Conservation (phyloP, 37 sponge, comb jelly and placozoan species). For the Ephydatia muelleri region DNA sequence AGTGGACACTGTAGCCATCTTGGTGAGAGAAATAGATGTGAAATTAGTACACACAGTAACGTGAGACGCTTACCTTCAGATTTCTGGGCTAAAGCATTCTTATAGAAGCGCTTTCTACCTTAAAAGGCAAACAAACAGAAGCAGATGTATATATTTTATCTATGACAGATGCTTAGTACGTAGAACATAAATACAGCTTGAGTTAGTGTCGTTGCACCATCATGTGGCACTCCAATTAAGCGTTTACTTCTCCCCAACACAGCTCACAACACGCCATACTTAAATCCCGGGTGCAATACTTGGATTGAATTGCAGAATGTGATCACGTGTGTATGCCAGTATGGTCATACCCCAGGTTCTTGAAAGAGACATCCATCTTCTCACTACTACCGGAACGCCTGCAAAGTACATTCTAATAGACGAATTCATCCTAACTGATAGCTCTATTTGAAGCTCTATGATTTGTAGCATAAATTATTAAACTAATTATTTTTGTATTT, state of each 20-base stretch:
- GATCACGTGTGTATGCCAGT: too few species aligned
- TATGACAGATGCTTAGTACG: too few species aligned
- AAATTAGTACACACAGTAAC: background rate
- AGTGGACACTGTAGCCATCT: slow-evolving; percentile 46
- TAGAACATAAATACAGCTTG: too few species aligned
- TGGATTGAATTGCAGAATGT: too few species aligned
- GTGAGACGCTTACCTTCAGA: slow-evolving; percentile 10
- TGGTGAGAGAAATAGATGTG: background rate
- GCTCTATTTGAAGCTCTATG: background rate
- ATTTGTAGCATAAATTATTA: background rate
- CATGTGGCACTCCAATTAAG: too few species aligned
- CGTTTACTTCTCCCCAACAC: too few species aligned
- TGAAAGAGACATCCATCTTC: background rate
- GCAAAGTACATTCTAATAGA: background rate
- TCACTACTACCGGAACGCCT: background rate
- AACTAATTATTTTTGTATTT: too few species aligned
- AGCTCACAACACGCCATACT: too few species aligned
- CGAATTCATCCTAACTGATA: background rate
- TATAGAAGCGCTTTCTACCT: slow-evolving; percentile 79
- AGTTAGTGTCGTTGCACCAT: too few species aligned
- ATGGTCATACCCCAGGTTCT: background rate
- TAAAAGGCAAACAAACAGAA: background rate
- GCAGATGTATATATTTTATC: background rate
- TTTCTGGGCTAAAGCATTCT: slow-evolving; percentile 45
- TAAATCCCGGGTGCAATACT: too few species aligned